These are phyloP conservation scores for Icerya purchasi DNA, from an alignment of 2,888 invertebrate genomes.

Conservation along the genomic window DNA sequence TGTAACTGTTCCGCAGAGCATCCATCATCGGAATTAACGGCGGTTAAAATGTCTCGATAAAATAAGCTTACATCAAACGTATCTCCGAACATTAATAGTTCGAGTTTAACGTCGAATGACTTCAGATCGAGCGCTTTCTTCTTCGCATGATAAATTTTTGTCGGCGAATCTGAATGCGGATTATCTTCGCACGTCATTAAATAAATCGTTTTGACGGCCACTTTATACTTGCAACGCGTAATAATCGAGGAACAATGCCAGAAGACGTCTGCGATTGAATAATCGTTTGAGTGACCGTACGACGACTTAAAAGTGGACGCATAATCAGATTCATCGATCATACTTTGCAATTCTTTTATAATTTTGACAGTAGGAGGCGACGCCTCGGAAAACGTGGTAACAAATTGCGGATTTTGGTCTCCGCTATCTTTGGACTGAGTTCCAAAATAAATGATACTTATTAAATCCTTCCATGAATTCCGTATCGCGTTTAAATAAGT, in stretches of 20 bases:
- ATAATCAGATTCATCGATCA: background rate
- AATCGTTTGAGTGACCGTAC: constrained; percentile 8
- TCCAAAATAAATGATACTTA: constrained; percentile 9
- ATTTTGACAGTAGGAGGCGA: constrained; percentile 3
- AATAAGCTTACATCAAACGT: constrained; percentile 11
- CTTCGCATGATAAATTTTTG: constrained; percentile 9
- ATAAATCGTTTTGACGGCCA: constrained; percentile 9
- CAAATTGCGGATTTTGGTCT: constrained; percentile 4
- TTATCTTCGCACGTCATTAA: constrained; percentile 14
- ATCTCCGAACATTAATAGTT: constrained; percentile 12
- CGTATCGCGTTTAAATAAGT: constrained; percentile 6
- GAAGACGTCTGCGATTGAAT: constrained; percentile 11
- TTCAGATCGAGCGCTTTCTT: constrained; percentile 14
- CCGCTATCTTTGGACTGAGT: constrained; percentile 2
- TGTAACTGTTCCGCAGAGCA: background rate
- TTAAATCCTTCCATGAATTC: constrained; percentile 3
- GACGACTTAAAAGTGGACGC: background rate
- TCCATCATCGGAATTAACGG: constrained; percentile 1
- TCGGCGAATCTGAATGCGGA: constrained; percentile 5
- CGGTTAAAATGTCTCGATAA: constrained; percentile 10
- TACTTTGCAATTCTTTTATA: constrained; percentile 4
- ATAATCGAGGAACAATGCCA: constrained; percentile 13
- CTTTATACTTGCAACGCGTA: constrained; percentile 8
- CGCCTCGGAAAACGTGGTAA: constrained; percentile 9
- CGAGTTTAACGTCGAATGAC: constrained; percentile 11